Conservation (phyloP, 2,888 invertebrate species). For the Orthosia gothica region DNA sequence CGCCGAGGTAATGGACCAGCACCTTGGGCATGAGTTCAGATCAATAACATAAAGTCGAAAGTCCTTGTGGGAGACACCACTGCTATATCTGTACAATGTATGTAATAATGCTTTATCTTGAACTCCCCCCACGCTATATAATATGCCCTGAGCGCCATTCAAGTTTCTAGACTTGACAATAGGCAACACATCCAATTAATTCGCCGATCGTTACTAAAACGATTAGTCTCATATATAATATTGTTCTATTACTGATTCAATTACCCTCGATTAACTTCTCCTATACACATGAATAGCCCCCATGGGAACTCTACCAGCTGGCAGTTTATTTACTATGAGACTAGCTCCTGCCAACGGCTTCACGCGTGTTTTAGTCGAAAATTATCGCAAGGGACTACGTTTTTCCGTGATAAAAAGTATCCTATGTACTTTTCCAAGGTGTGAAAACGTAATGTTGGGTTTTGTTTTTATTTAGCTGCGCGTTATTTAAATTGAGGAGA, state of each 20-base stretch:
- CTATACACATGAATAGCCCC: not conserved
- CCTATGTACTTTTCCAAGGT: no score
- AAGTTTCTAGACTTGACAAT: not conserved
- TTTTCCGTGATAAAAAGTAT: no score
- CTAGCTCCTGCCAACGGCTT: not conserved
- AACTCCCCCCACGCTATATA: not conserved
- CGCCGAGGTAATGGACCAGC: not conserved
- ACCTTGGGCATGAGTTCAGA: not conserved
- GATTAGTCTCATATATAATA: slow-evolving; percentile 28
- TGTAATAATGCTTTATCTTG: not conserved
- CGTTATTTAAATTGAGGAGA: no score
- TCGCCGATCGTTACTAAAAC: slow-evolving; percentile 42
- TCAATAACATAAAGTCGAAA: not conserved
- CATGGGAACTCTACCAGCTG: slow-evolving; percentile 30
- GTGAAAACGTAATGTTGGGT: no score
- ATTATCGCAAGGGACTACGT: no score
- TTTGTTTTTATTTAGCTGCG: no score
- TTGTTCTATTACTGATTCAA: slow-evolving; percentile 27
- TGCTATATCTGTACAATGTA: not conserved
- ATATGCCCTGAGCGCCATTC: not conserved
- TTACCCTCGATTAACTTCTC: slow-evolving; percentile 36
- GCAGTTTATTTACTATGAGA: not conserved
- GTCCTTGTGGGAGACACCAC: not conserved
- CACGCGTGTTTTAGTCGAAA: not conserved
- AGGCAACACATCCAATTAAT: slow-evolving; percentile 12